A percentile compares a stretch with the other conserved stretches of the same genome.
phyloP scores from a whole-genome alignment of 2,888 invertebrate genomes.

The Leptopilina syphax region DNA sequence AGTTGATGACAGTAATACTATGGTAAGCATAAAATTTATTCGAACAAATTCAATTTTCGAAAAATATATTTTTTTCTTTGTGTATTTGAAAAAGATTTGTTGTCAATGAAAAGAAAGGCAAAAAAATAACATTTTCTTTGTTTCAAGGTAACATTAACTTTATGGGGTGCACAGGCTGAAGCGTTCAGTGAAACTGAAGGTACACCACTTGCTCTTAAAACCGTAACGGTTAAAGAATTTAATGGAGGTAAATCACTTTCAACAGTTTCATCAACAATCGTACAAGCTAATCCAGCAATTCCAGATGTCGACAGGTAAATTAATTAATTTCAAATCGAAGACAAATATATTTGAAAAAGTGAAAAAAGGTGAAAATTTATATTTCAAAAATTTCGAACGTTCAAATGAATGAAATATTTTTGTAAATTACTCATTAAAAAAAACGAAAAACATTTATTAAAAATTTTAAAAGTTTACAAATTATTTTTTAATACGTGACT shows the following conservation, averaged over 20 bases:
- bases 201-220: neutral
- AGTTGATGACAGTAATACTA: conserved; percentile 14
- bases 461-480: no score
- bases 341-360: no score
- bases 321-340: no score
- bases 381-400: no score
- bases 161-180: conserved; percentile 1
- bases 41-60: no score
- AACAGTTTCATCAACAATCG: neutral
- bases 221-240: neutral
- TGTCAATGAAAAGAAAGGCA: neutral
- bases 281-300: conserved; percentile 13
- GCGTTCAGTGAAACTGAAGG: neutral
- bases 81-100: neutral
- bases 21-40: neutral
- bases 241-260: conserved; percentile 5
- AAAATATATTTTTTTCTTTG: no score
- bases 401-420: no score
- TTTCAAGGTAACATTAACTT: neutral
- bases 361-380: neutral
- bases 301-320: neutral
- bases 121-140: neutral
- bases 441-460: no score
- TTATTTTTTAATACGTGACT: no score
- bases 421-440: no score